Base-by-base conservation (phyloP, 2,113 vertebrate genomes). In the Bos javanicus region DNA sequence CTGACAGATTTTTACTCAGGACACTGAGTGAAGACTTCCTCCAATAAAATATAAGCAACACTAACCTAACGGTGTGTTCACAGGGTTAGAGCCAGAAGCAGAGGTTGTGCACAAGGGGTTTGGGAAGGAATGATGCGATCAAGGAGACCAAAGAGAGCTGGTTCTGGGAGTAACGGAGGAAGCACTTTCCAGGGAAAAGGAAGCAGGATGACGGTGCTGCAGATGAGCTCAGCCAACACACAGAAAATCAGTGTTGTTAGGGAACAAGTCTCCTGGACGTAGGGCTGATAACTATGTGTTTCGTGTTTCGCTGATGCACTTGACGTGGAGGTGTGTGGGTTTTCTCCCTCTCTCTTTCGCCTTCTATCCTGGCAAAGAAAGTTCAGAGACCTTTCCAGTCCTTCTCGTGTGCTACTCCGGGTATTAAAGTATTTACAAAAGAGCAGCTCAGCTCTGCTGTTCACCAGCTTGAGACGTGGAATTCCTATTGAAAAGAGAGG, bases 401-500 rank as follows among this genome's bases (percentile, higher is more conserved):
- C 28, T 33, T 19, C 33, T 14, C 43, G 2, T 21, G 36, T 1
- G 26, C 30, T 0, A 0, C n/a, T 50, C 54, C 0, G 3, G 3
- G 7, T 36, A 15, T 50, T 30, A 15, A 89, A 60, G 19, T 19
- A 11, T 0, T 28, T 6, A 30, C 48, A 83, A 83, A 90, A 92
- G n/a, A 36, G 33, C 54, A 17, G 48, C 16, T 36, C 12, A n/a
- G 30, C 54, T 76, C 50, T 76, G 71, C 52, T 56, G 43, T 36
- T 76, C 80, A 76, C 39, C 46, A 56, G 2, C 14, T 13, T 74
- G 33, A 96, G 62, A 39, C 17, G 1, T 19, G 26, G 33, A 46
- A 94, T 93, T 97, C 59, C 95, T 96, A 19, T 71, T 95, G 97
- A 85, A 98, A 98, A 95, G 91, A 97, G 60, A 97, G 57, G 96